Conservation (phyloP, 2,113 vertebrate genomes). For the Sceloporus tristichus region DNA sequence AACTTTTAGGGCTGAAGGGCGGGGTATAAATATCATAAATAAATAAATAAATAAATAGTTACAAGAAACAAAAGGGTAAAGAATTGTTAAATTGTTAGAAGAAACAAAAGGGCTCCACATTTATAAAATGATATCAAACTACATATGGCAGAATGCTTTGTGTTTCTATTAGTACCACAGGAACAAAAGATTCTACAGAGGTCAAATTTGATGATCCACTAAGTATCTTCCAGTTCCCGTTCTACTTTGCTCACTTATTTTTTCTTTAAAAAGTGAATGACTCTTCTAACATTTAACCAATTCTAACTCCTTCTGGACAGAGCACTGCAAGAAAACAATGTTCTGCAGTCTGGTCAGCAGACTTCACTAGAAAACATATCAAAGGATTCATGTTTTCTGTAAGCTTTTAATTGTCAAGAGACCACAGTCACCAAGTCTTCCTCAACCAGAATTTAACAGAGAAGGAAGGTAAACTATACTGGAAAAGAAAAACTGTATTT, state of each 20-base stretch:
- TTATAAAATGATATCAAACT: conserved; percentile 43
- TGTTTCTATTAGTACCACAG: neutral
- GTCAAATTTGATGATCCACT: too few species aligned
- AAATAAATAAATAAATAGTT: too few species aligned
- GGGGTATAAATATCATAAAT: too few species aligned
- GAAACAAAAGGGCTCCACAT: conserved; percentile 1
- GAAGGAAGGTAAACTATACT: neutral
- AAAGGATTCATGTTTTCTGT: neutral
- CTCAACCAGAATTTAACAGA: conserved; percentile 36
- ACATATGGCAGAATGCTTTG: rapidly evolving
- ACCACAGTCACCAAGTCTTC: conserved; percentile 17
- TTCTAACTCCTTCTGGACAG: too few species aligned
- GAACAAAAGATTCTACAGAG: neutral
- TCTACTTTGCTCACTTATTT: neutral
- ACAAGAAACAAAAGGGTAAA: too few species aligned
- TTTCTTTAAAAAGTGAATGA: neutral
- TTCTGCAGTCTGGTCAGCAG: neutral
- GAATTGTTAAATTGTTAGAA: neutral
- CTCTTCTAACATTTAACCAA: neutral
- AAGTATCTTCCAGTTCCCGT: neutral
- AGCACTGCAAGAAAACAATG: neutral
- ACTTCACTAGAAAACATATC: neutral
- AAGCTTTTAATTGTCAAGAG: neutral
- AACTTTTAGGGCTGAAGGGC: too few species aligned
- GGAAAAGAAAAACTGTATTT: conserved; percentile 6